phyloP scores from a whole-genome alignment of 2,113 vertebrate species.

The Sylvietta virens region DNA sequence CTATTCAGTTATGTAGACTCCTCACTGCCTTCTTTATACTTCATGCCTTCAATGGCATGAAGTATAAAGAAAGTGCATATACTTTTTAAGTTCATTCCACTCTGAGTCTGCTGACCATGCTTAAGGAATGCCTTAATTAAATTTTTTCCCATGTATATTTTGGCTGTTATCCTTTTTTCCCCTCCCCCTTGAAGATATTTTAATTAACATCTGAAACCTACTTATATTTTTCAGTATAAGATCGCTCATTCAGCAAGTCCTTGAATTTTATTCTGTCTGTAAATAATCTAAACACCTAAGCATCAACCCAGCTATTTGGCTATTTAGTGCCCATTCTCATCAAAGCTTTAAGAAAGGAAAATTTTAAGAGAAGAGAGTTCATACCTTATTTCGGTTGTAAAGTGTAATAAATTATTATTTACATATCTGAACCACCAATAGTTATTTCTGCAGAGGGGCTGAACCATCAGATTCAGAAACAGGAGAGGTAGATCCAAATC shows the following conservation, averaged over 20 bases:
- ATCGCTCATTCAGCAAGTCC: not conserved
- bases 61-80: not conserved
- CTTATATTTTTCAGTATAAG: not conserved
- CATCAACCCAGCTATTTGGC: not conserved
- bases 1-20: accelerated
- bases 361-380: not conserved
- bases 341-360: not conserved
- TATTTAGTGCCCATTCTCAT: not conserved
- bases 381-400: not conserved
- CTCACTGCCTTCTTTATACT: too few species aligned
- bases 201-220: not conserved
- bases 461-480: not conserved
- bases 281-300: not conserved
- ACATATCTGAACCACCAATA: not conserved
- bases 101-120: not conserved
- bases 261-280: not conserved
- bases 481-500: not conserved
- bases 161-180: not conserved
- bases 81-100: not conserved
- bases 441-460: not conserved
- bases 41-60: not conserved
- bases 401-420: not conserved
- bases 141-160: not conserved
- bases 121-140: not conserved
- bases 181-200: not conserved